Conservation (phyloP, 2,113 vertebrate genomes). For the Dunckerocampus dactyliophorus region DNA sequence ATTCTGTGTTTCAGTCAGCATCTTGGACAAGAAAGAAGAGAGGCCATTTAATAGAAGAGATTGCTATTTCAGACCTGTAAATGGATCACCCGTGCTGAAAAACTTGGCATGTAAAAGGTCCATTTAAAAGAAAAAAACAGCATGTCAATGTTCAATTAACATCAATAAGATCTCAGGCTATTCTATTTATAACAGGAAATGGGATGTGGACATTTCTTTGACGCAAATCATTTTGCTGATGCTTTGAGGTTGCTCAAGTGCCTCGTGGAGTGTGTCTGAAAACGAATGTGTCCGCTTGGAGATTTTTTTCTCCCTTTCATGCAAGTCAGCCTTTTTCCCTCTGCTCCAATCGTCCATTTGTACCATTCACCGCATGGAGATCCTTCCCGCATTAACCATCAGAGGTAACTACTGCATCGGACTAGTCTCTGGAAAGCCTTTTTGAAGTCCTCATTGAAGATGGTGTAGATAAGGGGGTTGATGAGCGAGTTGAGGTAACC, state of each 20-base stretch:
- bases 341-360: slow-evolving; percentile 5
- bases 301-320: slow-evolving; percentile 17
- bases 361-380: neutral
- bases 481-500: slow-evolving; percentile 98
- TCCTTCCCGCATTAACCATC: slow-evolving; percentile 37
- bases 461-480: slow-evolving; percentile 97
- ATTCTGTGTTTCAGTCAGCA: slow-evolving; percentile 33
- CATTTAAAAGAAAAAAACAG: slow-evolving; percentile 34
- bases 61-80: slow-evolving; percentile 47
- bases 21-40: slow-evolving; percentile 19
- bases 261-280: slow-evolving; percentile 21
- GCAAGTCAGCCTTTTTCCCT: slow-evolving; percentile 20
- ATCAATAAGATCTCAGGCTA: slow-evolving; percentile 37
- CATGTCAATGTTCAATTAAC: slow-evolving; percentile 46
- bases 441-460: slow-evolving; percentile 99
- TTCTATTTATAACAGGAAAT: slow-evolving; percentile 40
- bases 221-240: slow-evolving; percentile 28
- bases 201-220: slow-evolving; percentile 26
- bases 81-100: slow-evolving; percentile 35
- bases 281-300: slow-evolving; percentile 21
- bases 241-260: slow-evolving; percentile 32
- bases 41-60: slow-evolving; percentile 39
- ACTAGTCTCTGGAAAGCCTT: slow-evolving; percentile 96
- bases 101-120: slow-evolving; percentile 41
- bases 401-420: slow-evolving; percentile 81